Conservation (phyloP, 2,113 vertebrate genomes). For the Dicaeum eximium region DNA sequence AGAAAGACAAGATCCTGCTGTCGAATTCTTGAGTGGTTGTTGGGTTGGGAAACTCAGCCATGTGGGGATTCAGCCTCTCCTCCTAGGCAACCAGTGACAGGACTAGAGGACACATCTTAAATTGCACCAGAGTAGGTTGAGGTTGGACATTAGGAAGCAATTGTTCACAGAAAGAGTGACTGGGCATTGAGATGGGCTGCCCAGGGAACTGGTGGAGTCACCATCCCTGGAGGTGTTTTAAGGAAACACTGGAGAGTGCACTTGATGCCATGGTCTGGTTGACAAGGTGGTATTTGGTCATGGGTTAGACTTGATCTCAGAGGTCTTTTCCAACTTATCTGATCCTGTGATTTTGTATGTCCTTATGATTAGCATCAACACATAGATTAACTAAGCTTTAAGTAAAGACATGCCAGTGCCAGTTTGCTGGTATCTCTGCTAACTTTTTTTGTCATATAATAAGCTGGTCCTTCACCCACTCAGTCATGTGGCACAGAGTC, state of each 20-base stretch:
- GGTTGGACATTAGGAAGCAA: not conserved
- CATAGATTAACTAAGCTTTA: not conserved
- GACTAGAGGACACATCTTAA: not conserved
- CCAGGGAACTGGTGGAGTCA: not conserved
- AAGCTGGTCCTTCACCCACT: not conserved
- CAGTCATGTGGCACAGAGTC: not conserved
- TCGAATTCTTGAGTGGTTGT: not conserved
- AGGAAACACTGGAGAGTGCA: not conserved
- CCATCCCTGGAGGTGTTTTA: not conserved
- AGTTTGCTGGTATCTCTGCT: not conserved
- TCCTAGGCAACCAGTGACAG: not conserved
- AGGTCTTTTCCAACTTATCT: not conserved
- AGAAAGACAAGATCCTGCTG: not conserved
- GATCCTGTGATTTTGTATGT: not conserved
- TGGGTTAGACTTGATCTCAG: too few species aligned
- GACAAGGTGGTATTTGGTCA: not conserved
- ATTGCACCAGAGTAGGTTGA: rapidly evolving
- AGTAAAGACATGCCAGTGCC: not conserved
- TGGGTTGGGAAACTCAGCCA: not conserved
- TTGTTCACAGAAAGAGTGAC: rapidly evolving
- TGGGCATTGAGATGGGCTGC: not conserved
- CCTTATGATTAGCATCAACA: not conserved
- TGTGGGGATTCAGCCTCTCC: rapidly evolving
- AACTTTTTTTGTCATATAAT: not conserved
- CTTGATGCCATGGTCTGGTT: not conserved